phyloP scores from a whole-genome alignment of 1,140 invertebrate species.

The Holotrichia oblita region DNA sequence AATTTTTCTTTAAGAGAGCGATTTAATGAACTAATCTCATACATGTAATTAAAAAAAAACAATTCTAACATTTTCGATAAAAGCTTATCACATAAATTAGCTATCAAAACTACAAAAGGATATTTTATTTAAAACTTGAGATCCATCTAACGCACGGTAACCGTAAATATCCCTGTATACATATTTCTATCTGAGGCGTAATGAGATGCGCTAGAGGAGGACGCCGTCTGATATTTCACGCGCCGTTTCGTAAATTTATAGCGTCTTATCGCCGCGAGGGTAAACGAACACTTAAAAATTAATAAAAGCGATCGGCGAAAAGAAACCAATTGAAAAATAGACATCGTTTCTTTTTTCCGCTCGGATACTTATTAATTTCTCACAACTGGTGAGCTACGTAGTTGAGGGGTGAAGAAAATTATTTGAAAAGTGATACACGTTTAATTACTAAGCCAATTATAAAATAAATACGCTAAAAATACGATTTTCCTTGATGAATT shows the following conservation, averaged over 20 bases:
- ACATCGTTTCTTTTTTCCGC: conserved; percentile 19
- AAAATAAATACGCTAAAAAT: not conserved
- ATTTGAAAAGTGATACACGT: conserved; percentile 7
- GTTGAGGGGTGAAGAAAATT: not conserved
- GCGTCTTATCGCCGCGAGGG: not conserved
- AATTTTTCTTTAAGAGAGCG: too few species aligned
- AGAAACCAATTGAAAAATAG: conserved; percentile 36
- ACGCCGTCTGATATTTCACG: conserved; percentile 30
- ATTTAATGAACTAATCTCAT: too few species aligned
- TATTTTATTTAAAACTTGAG: too few species aligned
- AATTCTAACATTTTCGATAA: too few species aligned
- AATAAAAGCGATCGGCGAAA: conserved; percentile 28
- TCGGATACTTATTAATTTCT: conserved; percentile 30
- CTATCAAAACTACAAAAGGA: too few species aligned
- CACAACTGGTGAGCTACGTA: conserved; percentile 12
- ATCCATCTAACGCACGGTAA: too few species aligned
- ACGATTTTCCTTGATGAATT: not conserved
- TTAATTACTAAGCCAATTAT: not conserved
- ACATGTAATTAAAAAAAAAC: too few species aligned
- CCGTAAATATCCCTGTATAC: too few species aligned
- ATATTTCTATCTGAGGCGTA: not conserved
- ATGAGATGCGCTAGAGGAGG: not conserved
- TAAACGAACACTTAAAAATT: conserved; percentile 28
- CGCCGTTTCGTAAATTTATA: conserved; percentile 26
- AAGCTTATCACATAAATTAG: too few species aligned